A percentile compares a stretch with the other conserved stretches of the same genome.
Evolutionary conservation across 2,888 invertebrate species (phyloP).

Genomic region (Scaptomyza flava): DNA sequence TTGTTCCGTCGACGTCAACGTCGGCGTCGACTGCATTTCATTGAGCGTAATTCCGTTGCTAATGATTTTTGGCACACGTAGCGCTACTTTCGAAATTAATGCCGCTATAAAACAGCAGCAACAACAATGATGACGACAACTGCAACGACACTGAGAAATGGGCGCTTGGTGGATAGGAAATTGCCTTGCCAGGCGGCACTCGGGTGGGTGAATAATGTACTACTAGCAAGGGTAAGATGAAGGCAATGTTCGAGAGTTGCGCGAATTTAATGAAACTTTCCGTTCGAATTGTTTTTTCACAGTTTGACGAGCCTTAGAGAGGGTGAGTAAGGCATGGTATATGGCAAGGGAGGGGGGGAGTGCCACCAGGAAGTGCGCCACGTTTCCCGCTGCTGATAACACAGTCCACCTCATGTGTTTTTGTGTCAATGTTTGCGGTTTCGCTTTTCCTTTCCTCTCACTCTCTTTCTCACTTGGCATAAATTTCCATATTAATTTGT

Average conservation of each 20-base stretch:
- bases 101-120: conserved; percentile 73
- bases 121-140: conserved; percentile 14
- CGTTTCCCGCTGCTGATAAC: conserved; percentile 69
- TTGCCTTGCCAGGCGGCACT: conserved; percentile 62
- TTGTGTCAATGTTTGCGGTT: conserved; percentile 59
- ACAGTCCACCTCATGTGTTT: conserved; percentile 40
- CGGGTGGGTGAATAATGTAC: not conserved
- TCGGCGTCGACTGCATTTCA: conserved; percentile 77
- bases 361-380: conserved; percentile 65
- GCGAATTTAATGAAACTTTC: conserved; percentile 76
- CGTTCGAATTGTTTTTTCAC: conserved; percentile 72
- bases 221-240: not conserved
- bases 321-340: not conserved
- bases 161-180: conserved; percentile 72
- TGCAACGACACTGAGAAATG: conserved; percentile 74
- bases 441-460: conserved; percentile 38
- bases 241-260: conserved; percentile 32
- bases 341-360: not conserved
- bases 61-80: conserved; percentile 83
- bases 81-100: conserved; percentile 79
- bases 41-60: conserved; percentile 83
- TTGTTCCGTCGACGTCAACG: conserved; percentile 12
- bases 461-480: conserved; percentile 45
- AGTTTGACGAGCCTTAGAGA: conserved; percentile 34
- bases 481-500: conserved; percentile 74